phyloP scores from a whole-genome alignment of 2,113 vertebrate genomes.

The Gallinago media region DNA sequence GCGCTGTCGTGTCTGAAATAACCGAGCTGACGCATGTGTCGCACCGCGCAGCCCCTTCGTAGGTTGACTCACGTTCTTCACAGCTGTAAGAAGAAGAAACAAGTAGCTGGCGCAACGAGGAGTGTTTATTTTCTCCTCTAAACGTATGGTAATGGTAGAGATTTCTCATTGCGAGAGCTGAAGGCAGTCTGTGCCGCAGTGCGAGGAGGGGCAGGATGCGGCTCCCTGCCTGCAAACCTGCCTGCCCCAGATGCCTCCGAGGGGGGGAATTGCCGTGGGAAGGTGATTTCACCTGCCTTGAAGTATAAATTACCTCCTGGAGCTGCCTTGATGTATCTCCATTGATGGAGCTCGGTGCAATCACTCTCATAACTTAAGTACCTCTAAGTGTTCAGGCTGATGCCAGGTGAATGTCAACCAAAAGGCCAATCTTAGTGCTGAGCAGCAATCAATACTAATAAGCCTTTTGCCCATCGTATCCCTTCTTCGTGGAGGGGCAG shows the following conservation, averaged over 20 bases:
- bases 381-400: neutral
- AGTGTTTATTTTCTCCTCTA: neutral
- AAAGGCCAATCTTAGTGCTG: neutral
- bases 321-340: neutral
- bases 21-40: fast-evolving
- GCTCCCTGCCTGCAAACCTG: neutral
- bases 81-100: neutral
- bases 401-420: neutral
- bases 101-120: neutral
- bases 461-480: neutral
- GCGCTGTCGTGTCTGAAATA: neutral
- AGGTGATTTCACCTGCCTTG: neutral
- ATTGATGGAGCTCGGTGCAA: neutral
- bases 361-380: neutral
- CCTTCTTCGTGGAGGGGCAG: neutral
- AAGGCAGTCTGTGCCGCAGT: fast-evolving
- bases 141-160: neutral
- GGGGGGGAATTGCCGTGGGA: fast-evolving
- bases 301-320: neutral
- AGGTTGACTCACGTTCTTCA: neutral
- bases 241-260: neutral
- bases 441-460: neutral
- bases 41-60: fast-evolving
- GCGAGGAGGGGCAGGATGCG: neutral
- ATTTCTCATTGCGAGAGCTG: neutral